phyloP scores from a whole-genome alignment of 1,140 invertebrate genomes.

The Aleiodes sp. region DNA sequence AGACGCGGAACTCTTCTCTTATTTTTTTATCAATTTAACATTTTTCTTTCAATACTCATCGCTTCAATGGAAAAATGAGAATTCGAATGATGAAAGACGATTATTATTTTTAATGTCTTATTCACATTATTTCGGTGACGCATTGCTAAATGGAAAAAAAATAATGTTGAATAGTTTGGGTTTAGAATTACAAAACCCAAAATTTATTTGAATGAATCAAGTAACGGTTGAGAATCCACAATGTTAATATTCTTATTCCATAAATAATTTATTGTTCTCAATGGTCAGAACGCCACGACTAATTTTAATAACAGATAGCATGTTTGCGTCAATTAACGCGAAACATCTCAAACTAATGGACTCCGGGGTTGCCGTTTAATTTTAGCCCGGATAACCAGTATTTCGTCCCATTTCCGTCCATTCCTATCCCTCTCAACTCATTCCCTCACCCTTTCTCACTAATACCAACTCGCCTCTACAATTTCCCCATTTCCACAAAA shows the following conservation, averaged over 20 bases:
- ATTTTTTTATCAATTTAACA: neutral
- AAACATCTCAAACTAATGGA: conserved; percentile 33
- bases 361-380: conserved; percentile 31
- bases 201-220: too few relatives aligned
- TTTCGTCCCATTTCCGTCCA: conserved; percentile 27
- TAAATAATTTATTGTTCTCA: too few relatives aligned
- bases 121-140: neutral
- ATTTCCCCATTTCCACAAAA: conserved; percentile 26
- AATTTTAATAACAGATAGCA: neutral
- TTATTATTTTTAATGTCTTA: neutral
- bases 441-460: neutral
- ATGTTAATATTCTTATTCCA: too few relatives aligned
- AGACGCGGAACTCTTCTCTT: neutral
- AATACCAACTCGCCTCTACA: neutral
- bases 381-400: conserved; percentile 32
- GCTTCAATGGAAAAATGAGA: neutral
- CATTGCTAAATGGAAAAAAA: too few relatives aligned
- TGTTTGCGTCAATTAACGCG: conserved; percentile 28
- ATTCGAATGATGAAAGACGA: neutral
- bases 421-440: neutral
- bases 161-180: too few relatives aligned
- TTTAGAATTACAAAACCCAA: too few relatives aligned
- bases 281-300: neutral
- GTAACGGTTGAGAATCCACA: too few relatives aligned
- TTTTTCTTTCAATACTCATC: neutral